phyloP scores from a whole-genome alignment of 2,888 invertebrate genomes.

The Drosophila robusta region DNA sequence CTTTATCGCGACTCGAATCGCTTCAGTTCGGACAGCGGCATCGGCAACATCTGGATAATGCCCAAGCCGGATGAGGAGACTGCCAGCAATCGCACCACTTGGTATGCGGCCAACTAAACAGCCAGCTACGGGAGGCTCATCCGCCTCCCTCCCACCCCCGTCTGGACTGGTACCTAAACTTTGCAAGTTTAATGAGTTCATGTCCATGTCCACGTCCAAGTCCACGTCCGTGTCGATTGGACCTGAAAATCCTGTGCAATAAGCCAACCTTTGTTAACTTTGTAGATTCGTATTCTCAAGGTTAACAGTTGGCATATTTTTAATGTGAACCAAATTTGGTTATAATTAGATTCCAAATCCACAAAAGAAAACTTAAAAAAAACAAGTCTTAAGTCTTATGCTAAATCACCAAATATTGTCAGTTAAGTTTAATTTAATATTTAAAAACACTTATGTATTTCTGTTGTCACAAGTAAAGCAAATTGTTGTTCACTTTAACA shows the following conservation, averaged over 20 bases:
- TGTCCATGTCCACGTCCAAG: neutral
- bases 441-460: slow-evolving; percentile 25
- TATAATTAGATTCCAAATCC: slow-evolving; percentile 20
- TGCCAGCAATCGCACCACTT: slow-evolving; percentile 80
- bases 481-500: slow-evolving; percentile 27
- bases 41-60: slow-evolving; percentile 83
- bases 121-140: too few relatives aligned
- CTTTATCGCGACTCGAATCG: slow-evolving; percentile 84
- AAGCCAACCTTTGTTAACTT: slow-evolving; percentile 12
- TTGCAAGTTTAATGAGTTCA: neutral
- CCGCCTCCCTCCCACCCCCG: neutral
- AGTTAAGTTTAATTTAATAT: slow-evolving; percentile 51
- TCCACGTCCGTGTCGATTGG: slow-evolving; percentile 3
- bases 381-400: slow-evolving; percentile 36
- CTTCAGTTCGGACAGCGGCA: slow-evolving; percentile 84
- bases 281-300: slow-evolving; percentile 3
- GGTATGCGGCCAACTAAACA: slow-evolving; percentile 78
- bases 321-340: slow-evolving; percentile 16
- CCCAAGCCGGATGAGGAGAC: slow-evolving; percentile 78
- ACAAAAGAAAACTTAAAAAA: slow-evolving; percentile 6
- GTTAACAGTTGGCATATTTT: slow-evolving; percentile 15
- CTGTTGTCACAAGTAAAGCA: slow-evolving; percentile 33
- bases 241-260: slow-evolving; percentile 24
- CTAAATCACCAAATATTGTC: slow-evolving; percentile 72
- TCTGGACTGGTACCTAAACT: slow-evolving; percentile 6